These are phyloP conservation scores for Falco naumanni DNA, from an alignment of 2,797 vertebrate species.

Conservation along the genomic window DNA sequence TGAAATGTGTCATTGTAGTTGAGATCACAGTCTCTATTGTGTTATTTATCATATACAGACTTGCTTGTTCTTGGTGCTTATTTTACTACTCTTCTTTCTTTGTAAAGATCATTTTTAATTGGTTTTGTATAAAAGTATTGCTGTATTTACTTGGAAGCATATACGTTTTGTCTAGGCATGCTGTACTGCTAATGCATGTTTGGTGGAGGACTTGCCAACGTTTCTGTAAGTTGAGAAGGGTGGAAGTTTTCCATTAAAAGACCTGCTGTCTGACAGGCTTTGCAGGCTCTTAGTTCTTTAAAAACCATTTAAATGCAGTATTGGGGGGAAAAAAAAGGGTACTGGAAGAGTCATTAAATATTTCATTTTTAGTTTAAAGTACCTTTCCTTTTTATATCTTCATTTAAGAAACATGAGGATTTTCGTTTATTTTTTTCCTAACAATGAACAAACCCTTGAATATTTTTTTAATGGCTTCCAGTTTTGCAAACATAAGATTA, in stretches of 20 bases:
- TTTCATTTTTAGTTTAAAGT: background rate
- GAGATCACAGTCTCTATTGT: slow-evolving; percentile 37
- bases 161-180: background rate
- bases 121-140: background rate
- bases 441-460: background rate
- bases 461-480: background rate
- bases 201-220: background rate
- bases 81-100: slow-evolving; percentile 29
- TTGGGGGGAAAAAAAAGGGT: background rate
- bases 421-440: background rate
- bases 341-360: background rate
- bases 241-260: background rate
- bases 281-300: background rate
- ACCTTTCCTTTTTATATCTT: background rate
- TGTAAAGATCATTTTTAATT: background rate
- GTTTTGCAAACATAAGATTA: background rate
- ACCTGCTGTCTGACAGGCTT: background rate
- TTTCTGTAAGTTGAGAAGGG: background rate
- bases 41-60: slow-evolving; percentile 20
- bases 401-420: background rate
- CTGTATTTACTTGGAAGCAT: background rate
- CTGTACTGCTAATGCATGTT: background rate
- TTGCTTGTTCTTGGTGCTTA: slow-evolving; percentile 28
- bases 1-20: slow-evolving; percentile 23
- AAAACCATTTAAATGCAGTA: background rate